Base-by-base conservation (phyloP, 2,797 vertebrate genomes). In the Diceros bicornis region DNA sequence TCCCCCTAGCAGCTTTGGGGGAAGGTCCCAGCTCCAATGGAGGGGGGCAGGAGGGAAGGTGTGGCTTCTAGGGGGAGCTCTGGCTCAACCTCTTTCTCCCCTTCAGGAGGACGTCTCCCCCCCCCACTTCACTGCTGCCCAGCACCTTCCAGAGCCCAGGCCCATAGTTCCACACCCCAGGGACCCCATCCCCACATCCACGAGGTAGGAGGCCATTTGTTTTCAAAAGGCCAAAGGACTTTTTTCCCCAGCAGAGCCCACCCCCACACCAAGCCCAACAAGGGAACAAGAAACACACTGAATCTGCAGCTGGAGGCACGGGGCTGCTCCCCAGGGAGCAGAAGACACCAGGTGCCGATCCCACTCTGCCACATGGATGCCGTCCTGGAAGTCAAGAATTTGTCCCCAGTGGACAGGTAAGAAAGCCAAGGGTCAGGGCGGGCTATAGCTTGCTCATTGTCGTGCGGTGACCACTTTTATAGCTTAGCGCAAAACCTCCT, bases 401-500 rank as follows among this genome's bases (percentile, higher is more conserved):
- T 69, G 32, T 77, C 94, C 55, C 44, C 68, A 71, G 71, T 0
- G 41, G 52, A 64, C 47, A 85, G 37, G 34, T 50, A n/a, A 74
- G 57, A 55, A 32, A 50, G 64, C 79, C 4, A 44, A 74, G 29
- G n/a, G 61, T 68, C 59, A 37, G 41, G 64, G 37, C n/a, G 59
- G 27, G 61, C 47, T 50, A 41, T 34, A 55, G 11, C 32, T n/a
- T 85, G 41, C 81, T 91, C 77, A 13, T 0, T 20, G 66, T 27
- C 66, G 25, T 0, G 1, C 14, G 34, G 11, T 23, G 44, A 92
- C 59, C 52, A 72, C 23, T 41, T 32, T 34, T 5, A 50, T 3
- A 4, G 29, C 82, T 27, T 11, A 83, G 64, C 20, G 5, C 82
- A n/a, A 87, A 84, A 14, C 37, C 69, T 82, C 93, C 75, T 86